phyloP scores from a whole-genome alignment of 2,113 vertebrate species.

The Siphamia tubifer region DNA sequence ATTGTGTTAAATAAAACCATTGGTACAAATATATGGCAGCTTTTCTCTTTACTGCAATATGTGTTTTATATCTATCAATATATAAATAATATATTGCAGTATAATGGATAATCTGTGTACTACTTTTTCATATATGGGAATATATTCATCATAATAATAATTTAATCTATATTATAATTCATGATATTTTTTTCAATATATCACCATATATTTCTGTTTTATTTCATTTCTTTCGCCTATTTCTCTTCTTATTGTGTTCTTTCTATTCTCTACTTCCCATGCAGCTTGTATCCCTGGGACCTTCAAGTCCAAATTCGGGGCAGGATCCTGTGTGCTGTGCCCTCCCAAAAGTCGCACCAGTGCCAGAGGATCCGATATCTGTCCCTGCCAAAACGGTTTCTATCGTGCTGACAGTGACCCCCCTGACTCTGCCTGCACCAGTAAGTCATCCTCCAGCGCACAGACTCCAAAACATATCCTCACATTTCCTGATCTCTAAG shows the following conservation, averaged over 20 bases:
- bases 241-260: slow-evolving; percentile 26
- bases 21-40: no score
- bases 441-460: slow-evolving; percentile 79
- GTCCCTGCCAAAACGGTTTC: slow-evolving; percentile 89
- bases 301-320: slow-evolving; percentile 96
- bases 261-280: slow-evolving; percentile 11
- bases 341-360: slow-evolving; percentile 91
- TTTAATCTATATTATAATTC: no score
- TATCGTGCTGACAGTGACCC: slow-evolving; percentile 91
- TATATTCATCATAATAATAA: no score
- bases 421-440: slow-evolving; percentile 91
- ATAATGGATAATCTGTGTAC: no score
- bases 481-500: background rate
- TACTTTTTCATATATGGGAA: no score
- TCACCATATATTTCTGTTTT: no score
- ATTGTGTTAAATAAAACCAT: no score
- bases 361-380: slow-evolving; percentile 86
- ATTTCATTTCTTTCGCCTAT: background rate
- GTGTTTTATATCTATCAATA: no score
- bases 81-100: no score
- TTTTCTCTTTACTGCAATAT: no score
- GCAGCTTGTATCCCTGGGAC: slow-evolving; percentile 89
- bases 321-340: slow-evolving; percentile 88
- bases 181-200: no score
- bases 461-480: background rate